Evolutionary conservation across 2,797 vertebrate species (phyloP), one percentile per base, ranked within the genome.

Genomic region (Phataginus tricuspis): DNA sequence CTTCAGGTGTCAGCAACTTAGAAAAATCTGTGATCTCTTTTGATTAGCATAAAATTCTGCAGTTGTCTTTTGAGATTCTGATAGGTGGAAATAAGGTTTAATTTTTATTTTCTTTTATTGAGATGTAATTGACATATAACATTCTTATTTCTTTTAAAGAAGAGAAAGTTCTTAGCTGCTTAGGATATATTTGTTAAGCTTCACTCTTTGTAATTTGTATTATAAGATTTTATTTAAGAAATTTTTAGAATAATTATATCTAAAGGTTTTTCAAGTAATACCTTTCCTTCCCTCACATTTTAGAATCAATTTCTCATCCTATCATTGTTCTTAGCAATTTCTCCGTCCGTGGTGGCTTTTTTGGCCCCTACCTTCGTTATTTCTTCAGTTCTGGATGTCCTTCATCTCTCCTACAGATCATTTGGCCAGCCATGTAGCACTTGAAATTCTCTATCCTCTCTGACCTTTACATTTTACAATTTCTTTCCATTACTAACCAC

Each of bases 111-210:
- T 39, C 42, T 74, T 74, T 51, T 42, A 74, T 42, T 63, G 55
- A 80, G 57, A 11, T 82, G 66, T 87, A 72, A 34, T 74, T 94
- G 59, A n/a, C 19, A 49, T 82, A 49, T 34, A 86, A n/a, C 53
- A 42, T 72, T 93, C 16, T 63, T 83, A 53, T 57, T 83, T 74
- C 29, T 88, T 72, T 91, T 94, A 86, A 86, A 86, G 75, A 90
- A 83, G 42, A 86, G 51, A 86, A 92, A 66, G 12, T 87, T 87
- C 37, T 64, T 90, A 94, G 49, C 59, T 68, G n/a, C 42, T 87
- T 79, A 86, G 72, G 39, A 68, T 92, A 57, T n/a, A 90, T 88
- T 87, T 92, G 25, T 85, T 84, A 69, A 93, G 51, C 31, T 74
- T 90, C 7, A 66, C n/a, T 91, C 90, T 92, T 11, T 78, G 3